phyloP scores from a whole-genome alignment of 2,797 vertebrate species.

The Poecile montanus region DNA sequence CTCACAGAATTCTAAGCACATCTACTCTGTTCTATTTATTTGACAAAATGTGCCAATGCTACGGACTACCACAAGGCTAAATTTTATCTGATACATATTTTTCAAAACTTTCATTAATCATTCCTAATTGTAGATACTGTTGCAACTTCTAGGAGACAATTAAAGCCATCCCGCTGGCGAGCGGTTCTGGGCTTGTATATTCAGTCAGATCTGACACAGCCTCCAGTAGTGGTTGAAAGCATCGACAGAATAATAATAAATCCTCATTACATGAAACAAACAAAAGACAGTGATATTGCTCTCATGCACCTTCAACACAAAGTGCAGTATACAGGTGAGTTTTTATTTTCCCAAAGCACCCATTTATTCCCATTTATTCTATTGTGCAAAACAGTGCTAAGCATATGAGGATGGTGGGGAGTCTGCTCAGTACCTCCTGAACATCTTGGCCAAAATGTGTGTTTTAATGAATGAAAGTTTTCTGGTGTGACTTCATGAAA shows the following conservation, averaged over 20 bases:
- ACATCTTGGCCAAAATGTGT: neutral
- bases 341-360: neutral
- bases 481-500: neutral
- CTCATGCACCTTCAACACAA: slow-evolving; percentile 86
- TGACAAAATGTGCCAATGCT: neutral
- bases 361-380: neutral
- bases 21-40: neutral
- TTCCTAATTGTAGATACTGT: slow-evolving; percentile 12
- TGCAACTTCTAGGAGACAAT: slow-evolving; percentile 81
- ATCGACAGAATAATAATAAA: slow-evolving; percentile 86
- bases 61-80: neutral
- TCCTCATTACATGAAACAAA: slow-evolving; percentile 80
- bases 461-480: neutral
- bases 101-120: neutral
- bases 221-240: slow-evolving; percentile 59
- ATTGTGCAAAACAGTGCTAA: neutral
- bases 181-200: slow-evolving; percentile 82
- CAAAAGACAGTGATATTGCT: slow-evolving; percentile 87
- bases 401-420: neutral
- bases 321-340: slow-evolving; percentile 82
- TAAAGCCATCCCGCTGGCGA: slow-evolving; percentile 80
- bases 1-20: neutral
- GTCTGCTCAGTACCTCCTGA: neutral
- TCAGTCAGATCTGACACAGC: slow-evolving; percentile 66
- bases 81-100: neutral